Percentiles rank a stretch among this genome's conserved stretches.
These are phyloP conservation scores for Drosophila biarmipes DNA, from an alignment of 1,140 invertebrate species.

Conservation along the genomic window DNA sequence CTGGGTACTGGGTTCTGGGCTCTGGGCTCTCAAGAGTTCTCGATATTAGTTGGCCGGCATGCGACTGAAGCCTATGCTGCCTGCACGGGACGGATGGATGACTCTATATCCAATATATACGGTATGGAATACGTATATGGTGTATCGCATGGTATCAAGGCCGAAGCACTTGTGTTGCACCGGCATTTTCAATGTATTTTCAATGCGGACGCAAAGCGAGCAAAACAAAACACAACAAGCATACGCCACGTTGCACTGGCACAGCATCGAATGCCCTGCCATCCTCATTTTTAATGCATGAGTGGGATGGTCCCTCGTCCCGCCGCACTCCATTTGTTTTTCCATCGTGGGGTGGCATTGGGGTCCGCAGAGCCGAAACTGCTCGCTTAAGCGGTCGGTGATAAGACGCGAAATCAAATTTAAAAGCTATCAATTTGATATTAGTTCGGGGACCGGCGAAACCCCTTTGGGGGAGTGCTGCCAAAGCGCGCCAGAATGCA, in stretches of 20 bases:
- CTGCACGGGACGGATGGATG: conserved; percentile 22
- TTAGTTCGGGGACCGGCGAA: conserved; percentile 67
- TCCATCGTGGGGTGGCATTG: not conserved
- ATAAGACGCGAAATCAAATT: conserved; percentile 82
- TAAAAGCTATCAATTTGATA: conserved; percentile 84
- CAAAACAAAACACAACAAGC: conserved; percentile 42
- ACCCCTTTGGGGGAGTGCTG: conserved; percentile 50
- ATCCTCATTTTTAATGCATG: conserved; percentile 73
- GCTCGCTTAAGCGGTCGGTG: conserved; percentile 67
- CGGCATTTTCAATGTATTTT: conserved; percentile 50
- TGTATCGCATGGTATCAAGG: conserved; percentile 15
- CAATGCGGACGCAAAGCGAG: conserved; percentile 34
- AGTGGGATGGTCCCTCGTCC: not conserved
- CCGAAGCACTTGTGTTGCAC: conserved; percentile 27
- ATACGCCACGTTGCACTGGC: conserved; percentile 62
- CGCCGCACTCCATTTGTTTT: conserved; percentile 57
- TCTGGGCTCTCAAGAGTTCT: conserved; percentile 49
- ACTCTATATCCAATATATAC: conserved; percentile 33
- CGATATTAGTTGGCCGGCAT: conserved; percentile 54
- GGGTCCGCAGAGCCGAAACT: conserved; percentile 32
- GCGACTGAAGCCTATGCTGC: conserved; percentile 26
- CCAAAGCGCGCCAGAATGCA: conserved; percentile 65
- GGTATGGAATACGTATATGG: not conserved
- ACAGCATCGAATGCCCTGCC: conserved; percentile 62
- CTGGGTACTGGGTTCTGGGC: no score